A percentile compares a stretch with the other conserved stretches of the same genome.
These are phyloP conservation scores for Agrenia bidenticulata DNA, from an alignment of 2,888 invertebrate species.

Conservation along the genomic window DNA sequence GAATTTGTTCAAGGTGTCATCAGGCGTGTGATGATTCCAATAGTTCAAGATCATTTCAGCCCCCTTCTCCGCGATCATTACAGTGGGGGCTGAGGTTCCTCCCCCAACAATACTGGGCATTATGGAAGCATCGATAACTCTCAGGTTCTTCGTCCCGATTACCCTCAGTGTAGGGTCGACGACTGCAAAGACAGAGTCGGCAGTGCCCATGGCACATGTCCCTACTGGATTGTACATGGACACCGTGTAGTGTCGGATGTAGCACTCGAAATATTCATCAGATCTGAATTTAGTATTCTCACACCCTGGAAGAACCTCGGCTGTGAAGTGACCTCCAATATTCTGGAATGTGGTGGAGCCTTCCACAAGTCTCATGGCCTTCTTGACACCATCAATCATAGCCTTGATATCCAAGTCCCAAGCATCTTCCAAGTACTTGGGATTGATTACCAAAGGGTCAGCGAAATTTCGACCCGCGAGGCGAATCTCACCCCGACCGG, in stretches of 20 bases:
- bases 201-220: conserved; percentile 35
- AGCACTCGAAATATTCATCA: conserved; percentile 31
- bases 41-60: conserved; percentile 25
- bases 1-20: not conserved
- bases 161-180: conserved; percentile 38
- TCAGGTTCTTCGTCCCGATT: conserved; percentile 26
- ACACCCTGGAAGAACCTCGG: conserved; percentile 30
- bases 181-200: conserved; percentile 22
- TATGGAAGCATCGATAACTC: conserved; percentile 38
- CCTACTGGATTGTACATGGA: conserved; percentile 27
- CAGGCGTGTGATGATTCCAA: conserved; percentile 15
- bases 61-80: conserved; percentile 40
- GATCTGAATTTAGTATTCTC: conserved; percentile 20
- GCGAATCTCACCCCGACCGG: conserved; percentile 37
- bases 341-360: conserved; percentile 22
- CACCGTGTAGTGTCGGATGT: conserved; percentile 28
- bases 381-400: conserved; percentile 38
- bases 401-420: conserved; percentile 30
- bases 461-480: conserved; percentile 24
- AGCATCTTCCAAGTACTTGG: conserved; percentile 39
- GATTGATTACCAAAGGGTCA: conserved; percentile 37
- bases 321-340: conserved; percentile 25
- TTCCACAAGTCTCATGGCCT: conserved; percentile 41
- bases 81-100: conserved; percentile 21
- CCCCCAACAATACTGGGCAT: conserved; percentile 31